phyloP scores from a whole-genome alignment of 2,113 vertebrate species.

The Phalacrocorax pelagicus region DNA sequence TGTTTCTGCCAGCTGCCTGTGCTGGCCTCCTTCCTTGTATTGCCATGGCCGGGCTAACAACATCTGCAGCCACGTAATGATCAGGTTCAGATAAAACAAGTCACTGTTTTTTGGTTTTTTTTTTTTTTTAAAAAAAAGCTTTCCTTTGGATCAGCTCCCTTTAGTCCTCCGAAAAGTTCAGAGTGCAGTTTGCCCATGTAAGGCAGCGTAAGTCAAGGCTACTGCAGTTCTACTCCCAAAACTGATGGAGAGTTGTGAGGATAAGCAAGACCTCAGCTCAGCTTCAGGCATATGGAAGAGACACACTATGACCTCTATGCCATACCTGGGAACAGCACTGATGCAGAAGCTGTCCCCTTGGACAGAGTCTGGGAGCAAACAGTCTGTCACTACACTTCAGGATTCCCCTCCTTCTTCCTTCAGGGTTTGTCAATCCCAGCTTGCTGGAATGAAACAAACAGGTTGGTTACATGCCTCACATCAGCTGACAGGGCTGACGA shows the following conservation, averaged over 20 bases:
- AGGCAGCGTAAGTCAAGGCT: neutral
- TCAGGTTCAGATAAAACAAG: neutral
- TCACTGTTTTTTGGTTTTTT: neutral
- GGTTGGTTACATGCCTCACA: neutral
- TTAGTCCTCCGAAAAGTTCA: neutral
- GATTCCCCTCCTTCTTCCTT: neutral
- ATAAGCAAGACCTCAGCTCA: neutral
- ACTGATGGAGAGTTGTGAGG: neutral
- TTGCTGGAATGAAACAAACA: conserved; percentile 46
- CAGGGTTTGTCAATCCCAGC: neutral
- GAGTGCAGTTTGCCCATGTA: neutral
- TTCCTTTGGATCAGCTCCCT: neutral
- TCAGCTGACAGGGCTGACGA: neutral
- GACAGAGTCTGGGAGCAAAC: neutral
- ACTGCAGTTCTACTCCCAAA: neutral
- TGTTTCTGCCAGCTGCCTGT: neutral
- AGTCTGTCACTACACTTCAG: neutral
- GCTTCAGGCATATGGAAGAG: neutral
- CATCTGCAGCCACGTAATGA: neutral
- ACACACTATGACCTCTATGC: neutral
- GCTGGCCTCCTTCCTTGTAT: neutral
- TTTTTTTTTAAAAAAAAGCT: no score
- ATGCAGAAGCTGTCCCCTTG: neutral
- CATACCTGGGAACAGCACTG: neutral
- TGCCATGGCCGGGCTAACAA: neutral